Evolutionary conservation across 1,140 invertebrate genomes (phyloP).

Genomic region (Drosophila sp.): DNA sequence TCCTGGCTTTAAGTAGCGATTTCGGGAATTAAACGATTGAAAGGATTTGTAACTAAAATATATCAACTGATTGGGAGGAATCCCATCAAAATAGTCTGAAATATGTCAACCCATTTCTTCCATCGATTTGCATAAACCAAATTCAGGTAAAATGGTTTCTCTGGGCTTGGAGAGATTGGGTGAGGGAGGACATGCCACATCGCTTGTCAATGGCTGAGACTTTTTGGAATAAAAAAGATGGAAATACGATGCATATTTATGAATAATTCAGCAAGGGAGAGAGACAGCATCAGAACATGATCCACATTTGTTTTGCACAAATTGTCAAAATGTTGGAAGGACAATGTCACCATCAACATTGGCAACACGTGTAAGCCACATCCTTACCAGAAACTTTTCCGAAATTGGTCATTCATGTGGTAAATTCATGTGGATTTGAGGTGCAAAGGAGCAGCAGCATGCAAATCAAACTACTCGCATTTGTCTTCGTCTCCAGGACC

Average conservation of each 20-base stretch:
- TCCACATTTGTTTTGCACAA: constrained; percentile 18
- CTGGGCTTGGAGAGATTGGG: background rate
- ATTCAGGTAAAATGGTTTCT: constrained; percentile 20
- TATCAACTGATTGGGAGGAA: constrained; percentile 3
- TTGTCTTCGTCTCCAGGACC: constrained; percentile 20
- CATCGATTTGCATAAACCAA: constrained; percentile 39
- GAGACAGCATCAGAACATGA: constrained; percentile 5
- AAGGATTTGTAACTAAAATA: background rate
- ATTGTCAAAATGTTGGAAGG: constrained; percentile 27
- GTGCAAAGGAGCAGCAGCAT: constrained; percentile 35
- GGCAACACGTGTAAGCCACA: constrained; percentile 50
- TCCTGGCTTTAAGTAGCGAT: background rate
- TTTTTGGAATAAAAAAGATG: constrained; percentile 31
- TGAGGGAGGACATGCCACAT: constrained; percentile 13
- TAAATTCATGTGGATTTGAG: constrained; percentile 22
- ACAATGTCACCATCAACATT: constrained; percentile 18
- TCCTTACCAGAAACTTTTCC: background rate
- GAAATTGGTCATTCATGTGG: constrained; percentile 15
- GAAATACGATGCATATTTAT: constrained; percentile 57
- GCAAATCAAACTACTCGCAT: constrained; percentile 34
- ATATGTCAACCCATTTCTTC: constrained; percentile 19
- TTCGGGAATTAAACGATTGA: background rate
- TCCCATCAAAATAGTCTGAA: constrained; percentile 11
- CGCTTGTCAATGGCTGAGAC: constrained; percentile 35
- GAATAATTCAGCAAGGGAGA: constrained; percentile 49